phyloP scores from a whole-genome alignment of 2,797 vertebrate species.

The Limosa lapponica region DNA sequence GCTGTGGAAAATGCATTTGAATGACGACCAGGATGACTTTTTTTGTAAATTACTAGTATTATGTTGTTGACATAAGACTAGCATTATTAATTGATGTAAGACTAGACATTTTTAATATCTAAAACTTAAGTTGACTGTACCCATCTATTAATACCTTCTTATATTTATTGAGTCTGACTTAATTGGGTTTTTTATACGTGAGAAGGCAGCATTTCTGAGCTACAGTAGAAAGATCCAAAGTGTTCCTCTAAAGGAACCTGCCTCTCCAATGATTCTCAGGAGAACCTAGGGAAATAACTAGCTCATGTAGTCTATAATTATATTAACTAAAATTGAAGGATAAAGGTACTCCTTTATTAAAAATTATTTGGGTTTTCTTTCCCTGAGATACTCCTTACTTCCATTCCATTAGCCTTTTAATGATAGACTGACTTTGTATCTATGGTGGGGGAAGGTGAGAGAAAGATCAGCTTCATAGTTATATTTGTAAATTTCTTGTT shows the following conservation, averaged over 20 bases:
- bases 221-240: neutral
- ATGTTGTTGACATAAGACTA: neutral
- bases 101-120: neutral
- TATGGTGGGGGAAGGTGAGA: neutral
- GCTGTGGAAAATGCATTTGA: neutral
- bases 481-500: neutral
- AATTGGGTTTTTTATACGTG: neutral
- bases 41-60: neutral
- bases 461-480: neutral
- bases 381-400: neutral
- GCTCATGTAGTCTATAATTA: neutral
- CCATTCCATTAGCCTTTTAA: neutral
- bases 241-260: neutral
- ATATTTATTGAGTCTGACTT: neutral
- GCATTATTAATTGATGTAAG: neutral
- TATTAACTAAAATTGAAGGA: fast-evolving
- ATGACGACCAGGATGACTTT: neutral
- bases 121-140: neutral
- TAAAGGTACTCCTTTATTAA: neutral
- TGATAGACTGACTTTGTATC: neutral
- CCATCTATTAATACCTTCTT: neutral
- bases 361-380: neutral
- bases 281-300: neutral
- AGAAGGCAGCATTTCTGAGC: neutral
- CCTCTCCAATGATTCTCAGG: no score